These are phyloP conservation scores for Eriocheir sinensis DNA, from an alignment of 1,140 invertebrate species.

Conservation along the genomic window DNA sequence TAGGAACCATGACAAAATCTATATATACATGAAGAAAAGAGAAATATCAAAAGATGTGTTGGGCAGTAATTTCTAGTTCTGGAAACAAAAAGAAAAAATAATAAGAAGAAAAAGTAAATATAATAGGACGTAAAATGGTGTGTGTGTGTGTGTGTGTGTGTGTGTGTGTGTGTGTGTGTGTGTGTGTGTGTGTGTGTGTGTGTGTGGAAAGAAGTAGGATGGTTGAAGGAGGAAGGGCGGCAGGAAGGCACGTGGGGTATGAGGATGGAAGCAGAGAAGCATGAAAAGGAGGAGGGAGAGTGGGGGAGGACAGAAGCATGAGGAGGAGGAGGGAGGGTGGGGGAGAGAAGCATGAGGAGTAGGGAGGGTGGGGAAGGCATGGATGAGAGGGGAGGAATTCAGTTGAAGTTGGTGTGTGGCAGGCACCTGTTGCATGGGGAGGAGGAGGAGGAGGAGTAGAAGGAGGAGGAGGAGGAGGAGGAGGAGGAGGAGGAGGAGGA, in stretches of 20 bases:
- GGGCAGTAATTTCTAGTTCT: too few relatives aligned
- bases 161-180: conserved; percentile 7
- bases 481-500: background rate
- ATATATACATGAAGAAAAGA: too few relatives aligned
- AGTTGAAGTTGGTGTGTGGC: background rate
- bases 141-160: background rate
- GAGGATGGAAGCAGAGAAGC: background rate
- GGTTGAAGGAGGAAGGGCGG: background rate
- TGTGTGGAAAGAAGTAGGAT: background rate
- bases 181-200: conserved; percentile 33
- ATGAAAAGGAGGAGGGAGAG: background rate
- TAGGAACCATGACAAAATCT: too few relatives aligned
- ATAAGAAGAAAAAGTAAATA: background rate
- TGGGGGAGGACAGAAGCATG: background rate
- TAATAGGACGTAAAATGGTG: background rate
- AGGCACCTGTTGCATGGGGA: background rate
- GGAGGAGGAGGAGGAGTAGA: background rate
- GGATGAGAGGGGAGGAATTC: background rate
- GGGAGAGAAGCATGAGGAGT: conserved; percentile 6
- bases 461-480: conserved; percentile 18
- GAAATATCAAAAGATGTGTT: too few relatives aligned
- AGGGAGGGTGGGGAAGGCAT: background rate
- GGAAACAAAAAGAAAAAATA: too few relatives aligned
- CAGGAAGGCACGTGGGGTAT: background rate
- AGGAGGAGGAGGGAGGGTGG: background rate